These are phyloP conservation scores for Sinocyclocheilus rhinocerous DNA, from an alignment of 2,113 vertebrate genomes.

Conservation along the genomic window DNA sequence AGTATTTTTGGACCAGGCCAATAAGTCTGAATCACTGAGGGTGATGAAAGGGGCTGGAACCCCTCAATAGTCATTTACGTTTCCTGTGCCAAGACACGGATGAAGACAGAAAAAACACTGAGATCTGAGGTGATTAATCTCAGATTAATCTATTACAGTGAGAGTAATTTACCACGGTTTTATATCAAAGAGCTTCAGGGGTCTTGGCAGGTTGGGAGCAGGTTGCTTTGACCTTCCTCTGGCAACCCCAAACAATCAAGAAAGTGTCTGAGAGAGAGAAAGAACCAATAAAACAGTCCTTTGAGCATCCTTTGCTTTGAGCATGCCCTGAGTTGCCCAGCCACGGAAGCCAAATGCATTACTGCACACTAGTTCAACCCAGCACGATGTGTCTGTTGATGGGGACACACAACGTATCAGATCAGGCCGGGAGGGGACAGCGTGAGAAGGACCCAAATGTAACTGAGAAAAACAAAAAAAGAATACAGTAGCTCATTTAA, in stretches of 20 bases:
- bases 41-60: slow-evolving; percentile 1
- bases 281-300: slow-evolving; percentile 10
- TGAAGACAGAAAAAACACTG: not conserved
- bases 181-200: not conserved
- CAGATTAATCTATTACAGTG: not conserved
- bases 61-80: not conserved
- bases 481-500: not conserved
- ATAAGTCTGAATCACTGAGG: not conserved
- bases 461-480: not conserved
- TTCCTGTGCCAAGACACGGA: slow-evolving; percentile 12
- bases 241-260: not conserved
- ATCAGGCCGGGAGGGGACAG: not conserved
- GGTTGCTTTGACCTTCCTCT: not conserved
- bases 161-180: not conserved
- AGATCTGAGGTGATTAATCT: not conserved
- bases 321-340: not conserved
- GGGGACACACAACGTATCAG: slow-evolving; percentile 2
- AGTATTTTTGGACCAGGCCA: not conserved
- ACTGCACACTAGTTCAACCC: not conserved
- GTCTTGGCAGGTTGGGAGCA: not conserved
- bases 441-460: not conserved
- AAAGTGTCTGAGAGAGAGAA: not conserved
- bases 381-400: slow-evolving; percentile 36
- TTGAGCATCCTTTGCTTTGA: not conserved
- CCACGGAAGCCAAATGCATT: slow-evolving; percentile 9